Evolutionary conservation across 2,113 vertebrate species (phyloP).

Genomic region (Chroicocephalus ridibundus): DNA sequence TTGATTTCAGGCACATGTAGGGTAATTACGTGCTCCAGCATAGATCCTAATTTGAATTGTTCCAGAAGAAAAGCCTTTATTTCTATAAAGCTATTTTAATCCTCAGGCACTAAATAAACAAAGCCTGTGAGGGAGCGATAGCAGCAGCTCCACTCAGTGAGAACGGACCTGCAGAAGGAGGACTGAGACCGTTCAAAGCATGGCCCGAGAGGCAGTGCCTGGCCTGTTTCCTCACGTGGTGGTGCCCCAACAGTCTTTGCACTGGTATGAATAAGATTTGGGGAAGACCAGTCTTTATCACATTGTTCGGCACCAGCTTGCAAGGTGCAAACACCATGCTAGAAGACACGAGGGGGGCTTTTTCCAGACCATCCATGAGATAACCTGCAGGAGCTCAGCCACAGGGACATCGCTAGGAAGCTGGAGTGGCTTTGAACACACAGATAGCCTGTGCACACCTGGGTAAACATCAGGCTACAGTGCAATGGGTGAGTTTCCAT

Average conservation of each 20-base stretch:
- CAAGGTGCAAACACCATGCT: accelerated
- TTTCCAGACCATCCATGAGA: neutral
- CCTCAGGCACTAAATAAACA: neutral
- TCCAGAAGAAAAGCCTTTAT: neutral
- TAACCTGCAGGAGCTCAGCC: neutral
- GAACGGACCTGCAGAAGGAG: neutral
- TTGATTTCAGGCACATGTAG: neutral
- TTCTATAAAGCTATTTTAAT: neutral
- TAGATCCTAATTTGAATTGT: slow-evolving; percentile 3
- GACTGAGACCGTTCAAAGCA: neutral
- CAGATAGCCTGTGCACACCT: accelerated
- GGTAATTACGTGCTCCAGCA: neutral
- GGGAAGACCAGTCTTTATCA: neutral
- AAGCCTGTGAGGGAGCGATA: neutral
- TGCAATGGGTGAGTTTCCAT: neutral
- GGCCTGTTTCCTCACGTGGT: accelerated
- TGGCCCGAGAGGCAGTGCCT: neutral
- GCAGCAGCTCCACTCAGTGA: neutral
- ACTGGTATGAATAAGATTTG: neutral
- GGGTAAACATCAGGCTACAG: neutral
- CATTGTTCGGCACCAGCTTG: accelerated
- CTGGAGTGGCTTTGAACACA: neutral
- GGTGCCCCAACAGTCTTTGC: neutral
- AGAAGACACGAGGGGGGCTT: neutral
- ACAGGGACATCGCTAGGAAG: neutral